These are phyloP conservation scores for Pammene aurita DNA, from an alignment of 2,888 invertebrate species.

Conservation along the genomic window DNA sequence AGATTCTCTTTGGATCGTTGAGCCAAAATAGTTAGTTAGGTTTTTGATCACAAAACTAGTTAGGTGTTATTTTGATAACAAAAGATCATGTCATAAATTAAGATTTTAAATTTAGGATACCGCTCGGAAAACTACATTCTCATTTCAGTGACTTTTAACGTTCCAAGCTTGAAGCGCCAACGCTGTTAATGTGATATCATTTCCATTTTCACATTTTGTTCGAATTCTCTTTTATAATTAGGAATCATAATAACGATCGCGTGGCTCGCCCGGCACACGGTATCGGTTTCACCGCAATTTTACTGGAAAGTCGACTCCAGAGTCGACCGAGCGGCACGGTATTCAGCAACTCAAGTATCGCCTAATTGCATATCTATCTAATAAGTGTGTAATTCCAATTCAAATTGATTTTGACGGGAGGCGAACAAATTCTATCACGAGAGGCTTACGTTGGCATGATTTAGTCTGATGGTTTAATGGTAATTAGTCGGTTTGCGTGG, in stretches of 20 bases:
- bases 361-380: constrained; percentile 71
- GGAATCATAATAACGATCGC: constrained; percentile 52
- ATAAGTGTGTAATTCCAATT: constrained; percentile 66
- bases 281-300: constrained; percentile 75
- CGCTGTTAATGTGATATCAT: constrained; percentile 5
- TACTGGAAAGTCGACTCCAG: constrained; percentile 67
- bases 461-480: neutral
- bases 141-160: neutral
- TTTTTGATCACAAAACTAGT: too few relatives aligned
- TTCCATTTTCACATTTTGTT: constrained; percentile 36
- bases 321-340: constrained; percentile 73
- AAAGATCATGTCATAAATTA: too few relatives aligned
- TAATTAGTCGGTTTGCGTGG: neutral
- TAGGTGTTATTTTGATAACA: too few relatives aligned
- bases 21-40: too few relatives aligned
- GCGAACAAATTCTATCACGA: constrained; percentile 62
- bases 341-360: constrained; percentile 67
- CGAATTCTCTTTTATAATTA: constrained; percentile 38
- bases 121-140: neutral
- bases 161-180: neutral
- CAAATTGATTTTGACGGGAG: constrained; percentile 60
- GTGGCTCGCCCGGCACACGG: constrained; percentile 61
- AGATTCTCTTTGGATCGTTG: too few relatives aligned
- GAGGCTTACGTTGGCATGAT: constrained; percentile 39
- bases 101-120: too few relatives aligned